These are phyloP conservation scores for Drosophila peninsularis DNA, from an alignment of 2,888 invertebrate species.

Conservation along the genomic window DNA sequence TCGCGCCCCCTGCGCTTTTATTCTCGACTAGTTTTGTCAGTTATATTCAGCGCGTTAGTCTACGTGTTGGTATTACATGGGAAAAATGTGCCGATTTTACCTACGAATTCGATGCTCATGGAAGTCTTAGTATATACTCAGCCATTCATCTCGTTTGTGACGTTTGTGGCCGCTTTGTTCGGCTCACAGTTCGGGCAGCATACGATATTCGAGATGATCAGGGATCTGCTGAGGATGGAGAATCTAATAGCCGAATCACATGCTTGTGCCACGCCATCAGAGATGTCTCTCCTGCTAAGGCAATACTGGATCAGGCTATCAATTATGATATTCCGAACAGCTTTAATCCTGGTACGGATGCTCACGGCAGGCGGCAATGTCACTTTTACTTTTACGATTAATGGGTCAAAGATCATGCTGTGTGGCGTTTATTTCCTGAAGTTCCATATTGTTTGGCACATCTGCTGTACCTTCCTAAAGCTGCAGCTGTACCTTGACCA, in stretches of 20 bases:
- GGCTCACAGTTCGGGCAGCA: slow-evolving; percentile 13
- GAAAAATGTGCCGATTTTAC: background rate
- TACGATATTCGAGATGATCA: slow-evolving; percentile 7
- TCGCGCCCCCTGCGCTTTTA: slow-evolving; percentile 3
- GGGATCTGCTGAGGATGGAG: slow-evolving; percentile 1
- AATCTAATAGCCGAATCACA: background rate
- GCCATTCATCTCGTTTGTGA: background rate
- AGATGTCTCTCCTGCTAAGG: background rate
- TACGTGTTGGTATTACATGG: background rate
- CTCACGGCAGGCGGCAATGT: rapidly evolving
- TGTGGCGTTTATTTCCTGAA: background rate
- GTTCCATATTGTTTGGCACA: slow-evolving; percentile 14
- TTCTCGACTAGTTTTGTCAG: background rate
- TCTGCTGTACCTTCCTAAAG: background rate
- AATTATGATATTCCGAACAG: background rate
- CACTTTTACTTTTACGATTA: rapidly evolving
- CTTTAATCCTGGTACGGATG: rapidly evolving
- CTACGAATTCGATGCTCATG: background rate
- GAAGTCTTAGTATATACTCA: background rate
- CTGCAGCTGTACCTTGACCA: slow-evolving; percentile 5
- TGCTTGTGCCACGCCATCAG: background rate
- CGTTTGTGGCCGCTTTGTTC: background rate
- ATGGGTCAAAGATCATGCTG: background rate
- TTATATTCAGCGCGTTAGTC: too few relatives aligned
- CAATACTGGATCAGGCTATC: background rate